Conservation (phyloP, 2,113 vertebrate species). For the Balaeniceps rex region DNA sequence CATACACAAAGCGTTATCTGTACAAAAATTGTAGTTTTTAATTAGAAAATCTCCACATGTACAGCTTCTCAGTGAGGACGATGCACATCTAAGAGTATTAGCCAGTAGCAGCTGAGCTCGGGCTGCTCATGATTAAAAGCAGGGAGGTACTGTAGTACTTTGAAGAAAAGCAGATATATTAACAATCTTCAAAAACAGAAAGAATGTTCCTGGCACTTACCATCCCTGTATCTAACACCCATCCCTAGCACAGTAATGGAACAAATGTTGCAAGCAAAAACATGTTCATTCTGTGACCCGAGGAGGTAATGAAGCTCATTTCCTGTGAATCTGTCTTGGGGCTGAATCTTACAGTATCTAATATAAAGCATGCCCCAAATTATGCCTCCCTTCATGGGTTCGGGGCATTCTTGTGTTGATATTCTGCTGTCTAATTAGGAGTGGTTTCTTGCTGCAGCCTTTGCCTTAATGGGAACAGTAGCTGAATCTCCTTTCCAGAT, state of each 20-base stretch:
- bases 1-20: not conserved
- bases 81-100: not conserved
- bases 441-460: not conserved
- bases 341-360: not conserved
- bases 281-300: slow-evolving; percentile 23
- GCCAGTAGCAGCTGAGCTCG: not conserved
- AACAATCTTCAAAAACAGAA: slow-evolving; percentile 38
- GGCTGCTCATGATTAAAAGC: not conserved
- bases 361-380: slow-evolving; percentile 5
- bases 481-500: not conserved
- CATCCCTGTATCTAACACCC: slow-evolving; percentile 30
- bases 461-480: not conserved
- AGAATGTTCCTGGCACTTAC: slow-evolving; percentile 45
- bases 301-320: slow-evolving; percentile 46
- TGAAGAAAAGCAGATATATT: slow-evolving; percentile 24
- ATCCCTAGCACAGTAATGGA: slow-evolving; percentile 24
- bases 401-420: not conserved
- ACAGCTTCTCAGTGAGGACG: not conserved
- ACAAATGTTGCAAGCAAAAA: slow-evolving; percentile 42
- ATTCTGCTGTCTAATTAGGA: not conserved
- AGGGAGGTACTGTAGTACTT: not conserved
- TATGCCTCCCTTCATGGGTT: not conserved
- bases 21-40: not conserved
- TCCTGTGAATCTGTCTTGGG: slow-evolving; percentile 15
- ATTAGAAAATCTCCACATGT: not conserved